Percentiles rank a stretch among this genome's conserved stretches.
Conservation (phyloP, 2,113 vertebrate genomes). For the Saguinus midas region DNA sequence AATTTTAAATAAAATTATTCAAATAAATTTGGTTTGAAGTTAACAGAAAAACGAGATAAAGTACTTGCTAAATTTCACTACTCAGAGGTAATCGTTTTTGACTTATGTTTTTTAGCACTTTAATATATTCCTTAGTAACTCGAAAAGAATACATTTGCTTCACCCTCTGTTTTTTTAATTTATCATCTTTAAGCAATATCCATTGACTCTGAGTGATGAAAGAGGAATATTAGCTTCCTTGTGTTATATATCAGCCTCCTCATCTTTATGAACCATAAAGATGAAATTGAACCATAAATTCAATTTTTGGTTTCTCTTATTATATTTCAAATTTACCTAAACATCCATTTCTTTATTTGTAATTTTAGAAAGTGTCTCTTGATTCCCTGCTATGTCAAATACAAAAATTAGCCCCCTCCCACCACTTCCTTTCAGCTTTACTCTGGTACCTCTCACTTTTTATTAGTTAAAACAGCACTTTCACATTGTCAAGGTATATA, state of each 20-base stretch:
- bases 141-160: neutral
- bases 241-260: neutral
- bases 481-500: neutral
- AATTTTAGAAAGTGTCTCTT: neutral
- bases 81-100: neutral
- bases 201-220: neutral
- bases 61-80: neutral
- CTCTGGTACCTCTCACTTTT: neutral
- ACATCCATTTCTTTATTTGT: neutral
- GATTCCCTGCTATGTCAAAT: neutral
- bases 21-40: slow-evolving; percentile 24
- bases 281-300: neutral
- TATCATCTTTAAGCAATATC: neutral
- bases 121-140: neutral
- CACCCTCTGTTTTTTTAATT: neutral
- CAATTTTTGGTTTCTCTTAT: neutral
- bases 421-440: neutral
- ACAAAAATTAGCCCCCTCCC: neutral
- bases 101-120: neutral
- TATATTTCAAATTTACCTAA: neutral
- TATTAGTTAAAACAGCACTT: neutral
- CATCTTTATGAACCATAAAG: neutral
- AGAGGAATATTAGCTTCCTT: neutral
- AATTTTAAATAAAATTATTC: slow-evolving; percentile 24
- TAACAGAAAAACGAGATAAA: neutral